Percentiles rank a stretch among this genome's conserved stretches.
phyloP scores from a whole-genome alignment of 2,113 vertebrate species.

The Alaudala cheleensis region DNA sequence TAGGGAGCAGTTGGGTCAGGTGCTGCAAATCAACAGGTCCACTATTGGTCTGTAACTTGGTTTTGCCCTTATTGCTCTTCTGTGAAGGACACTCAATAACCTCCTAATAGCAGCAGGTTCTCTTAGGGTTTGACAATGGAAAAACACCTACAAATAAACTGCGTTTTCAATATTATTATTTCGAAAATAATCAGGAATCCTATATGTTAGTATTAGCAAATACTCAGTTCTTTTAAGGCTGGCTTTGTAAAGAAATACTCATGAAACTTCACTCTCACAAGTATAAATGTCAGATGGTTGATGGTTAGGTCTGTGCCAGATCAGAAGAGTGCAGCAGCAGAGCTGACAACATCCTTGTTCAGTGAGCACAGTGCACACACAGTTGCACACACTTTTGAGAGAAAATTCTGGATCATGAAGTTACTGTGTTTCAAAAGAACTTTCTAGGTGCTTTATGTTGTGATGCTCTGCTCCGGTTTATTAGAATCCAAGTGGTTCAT shows the following conservation, averaged over 20 bases:
- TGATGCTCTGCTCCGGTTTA: not conserved
- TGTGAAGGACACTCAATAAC: slow-evolving; percentile 81
- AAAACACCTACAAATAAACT: slow-evolving; percentile 72
- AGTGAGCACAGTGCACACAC: not conserved
- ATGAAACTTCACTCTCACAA: not conserved
- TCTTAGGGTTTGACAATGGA: slow-evolving; percentile 85
- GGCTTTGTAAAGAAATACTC: not conserved
- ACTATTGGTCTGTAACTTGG: slow-evolving; percentile 67
- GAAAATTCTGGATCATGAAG: not conserved
- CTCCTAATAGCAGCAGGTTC: slow-evolving; percentile 81
- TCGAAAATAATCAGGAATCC: not conserved
- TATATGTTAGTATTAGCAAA: not conserved
- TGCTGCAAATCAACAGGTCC: not conserved
- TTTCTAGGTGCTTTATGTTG: not conserved
- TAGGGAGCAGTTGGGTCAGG: not conserved
- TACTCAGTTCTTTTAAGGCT: not conserved
- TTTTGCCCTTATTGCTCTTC: slow-evolving; percentile 83
- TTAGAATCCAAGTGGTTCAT: not conserved
- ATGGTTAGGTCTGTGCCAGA: not conserved
- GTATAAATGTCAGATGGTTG: not conserved
- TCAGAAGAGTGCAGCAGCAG: not conserved
- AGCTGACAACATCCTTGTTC: not conserved
- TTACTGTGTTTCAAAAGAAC: not conserved
- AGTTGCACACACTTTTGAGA: not conserved
- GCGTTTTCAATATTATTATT: not conserved